These are phyloP conservation scores for Caenorhabditis japonica DNA, from an alignment of 2,888 invertebrate species.

Conservation along the genomic window DNA sequence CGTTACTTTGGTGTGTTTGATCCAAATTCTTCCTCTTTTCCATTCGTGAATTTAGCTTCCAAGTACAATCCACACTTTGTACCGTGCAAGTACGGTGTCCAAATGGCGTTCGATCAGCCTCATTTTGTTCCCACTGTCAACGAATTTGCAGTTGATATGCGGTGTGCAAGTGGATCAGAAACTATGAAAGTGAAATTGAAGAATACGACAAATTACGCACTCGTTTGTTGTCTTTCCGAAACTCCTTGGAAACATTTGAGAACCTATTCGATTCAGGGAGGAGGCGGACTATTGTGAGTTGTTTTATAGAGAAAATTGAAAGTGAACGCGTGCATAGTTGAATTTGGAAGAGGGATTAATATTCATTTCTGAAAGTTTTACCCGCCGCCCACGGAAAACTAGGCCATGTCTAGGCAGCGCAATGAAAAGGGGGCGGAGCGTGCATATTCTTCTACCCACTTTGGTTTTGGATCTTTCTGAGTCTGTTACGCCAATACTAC, in stretches of 20 bases:
- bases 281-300: background rate
- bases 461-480: no score
- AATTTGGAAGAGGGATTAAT: no score
- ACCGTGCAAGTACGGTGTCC: conserved; percentile 28
- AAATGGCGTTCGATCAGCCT: conserved; percentile 13
- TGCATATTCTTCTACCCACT: no score
- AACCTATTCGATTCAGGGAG: background rate
- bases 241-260: conserved; percentile 7
- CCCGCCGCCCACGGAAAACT: no score
- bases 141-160: background rate
- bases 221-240: conserved; percentile 21
- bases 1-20: background rate
- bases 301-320: no score
- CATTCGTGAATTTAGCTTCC: no score
- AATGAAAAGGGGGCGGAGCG: no score
- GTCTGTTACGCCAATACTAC: no score
- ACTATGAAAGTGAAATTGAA: conserved; percentile 1
- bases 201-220: background rate
- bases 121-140: background rate
- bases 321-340: no score
- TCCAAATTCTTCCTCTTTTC: background rate
- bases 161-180: conserved; percentile 14
- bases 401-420: no score
- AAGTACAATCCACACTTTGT: conserved; percentile 14
- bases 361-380: no score